A percentile compares a stretch with the other conserved stretches of the same genome.
These are phyloP conservation scores for Harpalus rufipes DNA, from an alignment of 2,888 invertebrate species.

Conservation along the genomic window DNA sequence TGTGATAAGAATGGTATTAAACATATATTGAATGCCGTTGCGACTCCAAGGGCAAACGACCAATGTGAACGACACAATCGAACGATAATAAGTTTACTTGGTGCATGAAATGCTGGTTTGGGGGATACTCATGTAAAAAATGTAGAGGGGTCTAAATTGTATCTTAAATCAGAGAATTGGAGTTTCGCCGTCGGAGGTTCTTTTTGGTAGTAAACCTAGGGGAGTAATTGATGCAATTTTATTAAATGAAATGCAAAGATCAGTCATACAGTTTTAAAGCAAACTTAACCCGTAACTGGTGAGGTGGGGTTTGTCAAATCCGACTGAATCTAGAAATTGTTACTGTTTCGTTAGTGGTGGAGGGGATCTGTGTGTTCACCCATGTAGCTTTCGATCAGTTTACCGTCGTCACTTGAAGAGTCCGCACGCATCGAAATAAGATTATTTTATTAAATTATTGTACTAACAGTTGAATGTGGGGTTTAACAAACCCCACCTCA, in stretches of 20 bases:
- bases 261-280: no score
- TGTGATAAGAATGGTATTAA: neutral
- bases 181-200: no score
- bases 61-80: constrained; percentile 7
- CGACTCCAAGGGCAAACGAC: no score
- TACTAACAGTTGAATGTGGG: neutral
- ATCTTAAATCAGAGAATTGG: no score
- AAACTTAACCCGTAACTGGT: constrained; percentile 1
- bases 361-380: neutral
- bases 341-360: neutral
- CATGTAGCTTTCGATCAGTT: neutral
- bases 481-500: no score
- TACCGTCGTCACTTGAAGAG: neutral
- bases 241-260: no score
- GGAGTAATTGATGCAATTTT: no score
- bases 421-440: neutral
- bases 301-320: neutral
- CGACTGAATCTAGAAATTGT: neutral
- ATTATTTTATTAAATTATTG: neutral
- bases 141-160: no score
- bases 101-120: neutral
- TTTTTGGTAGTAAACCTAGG: no score
- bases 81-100: neutral
- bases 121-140: no score
- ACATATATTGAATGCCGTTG: constrained; percentile 11